These are phyloP conservation scores for Steatornis caripensis DNA, from an alignment of 2,113 vertebrate genomes.

Conservation along the genomic window DNA sequence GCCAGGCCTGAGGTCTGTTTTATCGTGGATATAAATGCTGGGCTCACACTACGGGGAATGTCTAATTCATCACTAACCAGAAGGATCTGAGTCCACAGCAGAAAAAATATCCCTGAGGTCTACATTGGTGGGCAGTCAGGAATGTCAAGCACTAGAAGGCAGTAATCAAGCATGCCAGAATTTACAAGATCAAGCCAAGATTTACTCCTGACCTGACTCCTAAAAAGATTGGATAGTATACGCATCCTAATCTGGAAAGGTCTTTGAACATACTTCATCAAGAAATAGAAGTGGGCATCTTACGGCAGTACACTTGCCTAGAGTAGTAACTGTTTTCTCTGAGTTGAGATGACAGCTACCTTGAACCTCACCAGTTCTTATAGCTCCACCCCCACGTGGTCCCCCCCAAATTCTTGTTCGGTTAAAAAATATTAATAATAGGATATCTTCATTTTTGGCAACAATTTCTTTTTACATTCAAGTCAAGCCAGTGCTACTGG, in stretches of 20 bases:
- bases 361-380: neutral
- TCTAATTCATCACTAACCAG: neutral
- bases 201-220: neutral
- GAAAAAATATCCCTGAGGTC: neutral
- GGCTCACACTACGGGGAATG: neutral
- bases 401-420: neutral
- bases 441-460: neutral
- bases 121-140: neutral
- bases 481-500: neutral
- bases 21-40: neutral
- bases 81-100: neutral
- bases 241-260: neutral
- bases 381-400: accelerated
- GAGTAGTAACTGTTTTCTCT: neutral
- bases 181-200: neutral
- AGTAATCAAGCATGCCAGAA: neutral
- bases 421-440: neutral
- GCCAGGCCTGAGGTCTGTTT: neutral
- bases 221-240: neutral
- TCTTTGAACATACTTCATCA: neutral
- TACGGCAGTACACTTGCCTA: neutral
- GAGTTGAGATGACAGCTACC: neutral
- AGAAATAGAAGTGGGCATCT: neutral
- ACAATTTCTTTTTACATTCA: neutral
- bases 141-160: neutral